Conservation (phyloP, 2,113 vertebrate genomes). For the Uropsilus gracilis region DNA sequence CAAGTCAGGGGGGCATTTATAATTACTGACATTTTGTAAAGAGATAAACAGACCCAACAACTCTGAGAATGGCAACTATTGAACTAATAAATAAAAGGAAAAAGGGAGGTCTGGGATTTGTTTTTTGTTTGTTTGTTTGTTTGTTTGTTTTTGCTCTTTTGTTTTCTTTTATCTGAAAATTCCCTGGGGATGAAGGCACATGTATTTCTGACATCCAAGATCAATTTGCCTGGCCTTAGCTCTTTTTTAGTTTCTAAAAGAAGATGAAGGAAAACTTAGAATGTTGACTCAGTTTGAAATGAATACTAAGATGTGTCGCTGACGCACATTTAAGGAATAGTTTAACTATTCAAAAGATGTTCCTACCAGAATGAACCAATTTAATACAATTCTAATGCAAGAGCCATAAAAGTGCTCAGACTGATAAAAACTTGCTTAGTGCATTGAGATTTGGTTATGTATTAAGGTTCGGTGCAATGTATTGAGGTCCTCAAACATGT, state of each 20-base stretch:
- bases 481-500: background rate
- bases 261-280: slow-evolving; percentile 43
- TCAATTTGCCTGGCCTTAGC: slow-evolving; percentile 4
- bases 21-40: background rate
- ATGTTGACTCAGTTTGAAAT: slow-evolving; percentile 53
- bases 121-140: too few species aligned
- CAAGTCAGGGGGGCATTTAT: background rate
- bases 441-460: background rate
- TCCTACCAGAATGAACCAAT: slow-evolving; percentile 32
- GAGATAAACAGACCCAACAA: background rate
- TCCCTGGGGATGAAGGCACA: background rate
- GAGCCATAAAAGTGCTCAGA: slow-evolving; percentile 17
- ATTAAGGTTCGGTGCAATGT: background rate
- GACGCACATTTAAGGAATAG: slow-evolving; percentile 3
- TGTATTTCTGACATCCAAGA: slow-evolving; percentile 18
- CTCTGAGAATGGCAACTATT: slow-evolving; percentile 30
- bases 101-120: background rate
- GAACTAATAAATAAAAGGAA: background rate
- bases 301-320: background rate
- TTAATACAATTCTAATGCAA: slow-evolving; percentile 41
- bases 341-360: slow-evolving; percentile 32
- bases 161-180: slow-evolving; percentile 44
- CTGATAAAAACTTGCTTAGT: slow-evolving; percentile 26
- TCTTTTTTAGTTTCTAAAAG: slow-evolving; percentile 36
- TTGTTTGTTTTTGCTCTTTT: slow-evolving; percentile 11